Evolutionary conservation across 2,888 invertebrate genomes (phyloP), one percentile per base, ranked within the genome.

Genomic region (Strigamia transsilvanica): DNA sequence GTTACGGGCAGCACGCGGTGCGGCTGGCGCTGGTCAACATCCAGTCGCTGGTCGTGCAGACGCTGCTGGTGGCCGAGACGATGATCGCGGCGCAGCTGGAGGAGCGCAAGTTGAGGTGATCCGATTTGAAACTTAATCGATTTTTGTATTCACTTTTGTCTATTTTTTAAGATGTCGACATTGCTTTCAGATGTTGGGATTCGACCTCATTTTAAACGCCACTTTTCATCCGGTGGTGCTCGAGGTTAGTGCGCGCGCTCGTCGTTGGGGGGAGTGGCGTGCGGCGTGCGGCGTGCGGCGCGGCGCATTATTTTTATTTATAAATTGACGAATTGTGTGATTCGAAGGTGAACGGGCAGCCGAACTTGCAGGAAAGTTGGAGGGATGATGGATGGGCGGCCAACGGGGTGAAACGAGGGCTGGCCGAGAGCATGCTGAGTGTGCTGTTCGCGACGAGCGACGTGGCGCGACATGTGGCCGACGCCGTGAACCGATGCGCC

Each of bases 181-280:
- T 41, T 87, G 88, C 84, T 88, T 87, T 84, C 88, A 88, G 83
- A 84, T 88, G 38, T 83, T 88, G 56, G 86, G 85, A 2, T 84
- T 87, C 80, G 87, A 88, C 61, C 80, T 87, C n/a, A 84, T 87
- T 78, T 86, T 87, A 83, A 87, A 88, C 83, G 84, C 87, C 41
- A 86, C 86, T 21, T 86, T 87, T 80, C 86, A 87, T 80, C 87
- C 88, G 5, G 85, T 86, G 23, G 84, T 88, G 79, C 82, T 87
- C 38, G 86, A 87, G 82, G 87, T 88, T 82, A 82, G 21, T 41
- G 41, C 9, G 5, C n/a, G n/a, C n/a, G n/a, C n/a, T n/a, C n/a
- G n/a, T n/a, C n/a, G n/a, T n/a, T n/a, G n/a, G n/a, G n/a, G 7
- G 23, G 18, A 15, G 66, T 15, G 66, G 12, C n/a, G n/a, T n/a